Conservation (phyloP, 2,113 vertebrate species). For the Phalacrocorax pelagicus region DNA sequence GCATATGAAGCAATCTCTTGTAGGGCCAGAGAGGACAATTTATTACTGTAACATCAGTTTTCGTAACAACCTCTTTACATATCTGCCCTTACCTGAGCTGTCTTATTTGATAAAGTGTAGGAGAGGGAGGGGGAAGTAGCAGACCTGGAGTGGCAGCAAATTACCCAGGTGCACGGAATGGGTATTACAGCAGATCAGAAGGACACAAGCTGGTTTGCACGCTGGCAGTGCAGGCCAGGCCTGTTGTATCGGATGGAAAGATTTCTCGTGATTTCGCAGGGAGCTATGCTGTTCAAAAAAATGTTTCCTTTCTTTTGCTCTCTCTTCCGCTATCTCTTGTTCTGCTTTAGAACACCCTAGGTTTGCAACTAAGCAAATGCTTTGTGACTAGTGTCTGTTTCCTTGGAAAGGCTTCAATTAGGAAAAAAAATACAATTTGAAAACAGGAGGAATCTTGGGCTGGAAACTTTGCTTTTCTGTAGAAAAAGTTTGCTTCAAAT, state of each 20-base stretch:
- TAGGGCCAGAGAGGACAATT: background rate
- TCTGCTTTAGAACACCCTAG: background rate
- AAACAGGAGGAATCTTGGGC: background rate
- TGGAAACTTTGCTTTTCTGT: background rate
- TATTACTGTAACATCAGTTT: background rate
- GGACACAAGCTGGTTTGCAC: no score
- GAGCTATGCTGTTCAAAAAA: background rate
- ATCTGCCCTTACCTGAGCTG: background rate
- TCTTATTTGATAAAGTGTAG: background rate
- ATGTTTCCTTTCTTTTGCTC: background rate
- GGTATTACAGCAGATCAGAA: background rate
- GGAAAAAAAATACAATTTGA: accelerated
- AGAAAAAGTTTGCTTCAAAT: background rate
- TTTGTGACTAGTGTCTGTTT: background rate
- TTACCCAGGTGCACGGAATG: background rate
- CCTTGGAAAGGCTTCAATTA: background rate
- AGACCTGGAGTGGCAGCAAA: background rate
- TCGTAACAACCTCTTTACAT: background rate
- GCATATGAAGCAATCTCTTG: background rate
- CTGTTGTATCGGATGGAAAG: background rate
- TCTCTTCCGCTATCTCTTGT: background rate
- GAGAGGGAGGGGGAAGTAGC: background rate
- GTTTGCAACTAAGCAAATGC: background rate
- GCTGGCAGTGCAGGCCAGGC: background rate
- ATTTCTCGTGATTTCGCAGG: background rate